phyloP scores from a whole-genome alignment of 2,888 invertebrate genomes.

The Drosophila diplacantha region DNA sequence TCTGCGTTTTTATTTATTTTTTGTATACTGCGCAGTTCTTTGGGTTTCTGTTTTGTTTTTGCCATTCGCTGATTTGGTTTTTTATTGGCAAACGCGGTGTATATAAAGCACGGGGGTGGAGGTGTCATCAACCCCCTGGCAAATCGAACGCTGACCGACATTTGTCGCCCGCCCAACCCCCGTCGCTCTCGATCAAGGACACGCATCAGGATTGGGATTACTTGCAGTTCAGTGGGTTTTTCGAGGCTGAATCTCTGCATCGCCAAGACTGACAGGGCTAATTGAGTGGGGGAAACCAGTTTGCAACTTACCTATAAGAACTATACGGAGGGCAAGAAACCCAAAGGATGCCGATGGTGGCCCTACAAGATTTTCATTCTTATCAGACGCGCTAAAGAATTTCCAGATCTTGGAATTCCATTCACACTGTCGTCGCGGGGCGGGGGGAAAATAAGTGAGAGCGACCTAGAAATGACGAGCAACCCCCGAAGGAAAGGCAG shows the following conservation, averaged over 20 bases:
- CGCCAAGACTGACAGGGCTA: slow-evolving; percentile 7
- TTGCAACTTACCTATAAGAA: slow-evolving; percentile 28
- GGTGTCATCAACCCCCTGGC: slow-evolving; percentile 41
- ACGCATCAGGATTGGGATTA: slow-evolving; percentile 12
- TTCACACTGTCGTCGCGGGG: slow-evolving; percentile 10
- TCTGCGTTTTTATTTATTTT: slow-evolving; percentile 22
- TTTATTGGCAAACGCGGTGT: slow-evolving; percentile 59
- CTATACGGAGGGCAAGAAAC: not conserved
- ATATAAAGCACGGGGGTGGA: slow-evolving; percentile 21
- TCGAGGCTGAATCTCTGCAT: slow-evolving; percentile 3
- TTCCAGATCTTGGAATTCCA: slow-evolving; percentile 25
- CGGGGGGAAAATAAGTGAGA: slow-evolving; percentile 13
- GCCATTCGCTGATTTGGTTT: slow-evolving; percentile 51
- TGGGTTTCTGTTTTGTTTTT: slow-evolving; percentile 57
- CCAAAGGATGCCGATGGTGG: slow-evolving; percentile 5
- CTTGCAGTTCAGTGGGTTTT: slow-evolving; percentile 20
- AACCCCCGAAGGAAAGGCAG: slow-evolving; percentile 15
- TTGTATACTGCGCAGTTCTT: slow-evolving; percentile 65
- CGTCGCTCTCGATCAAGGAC: slow-evolving; percentile 20
- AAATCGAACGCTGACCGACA: slow-evolving; percentile 45
- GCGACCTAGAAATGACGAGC: slow-evolving; percentile 32
- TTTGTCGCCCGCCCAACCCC: slow-evolving; percentile 22
- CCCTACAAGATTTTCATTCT: slow-evolving; percentile 25
- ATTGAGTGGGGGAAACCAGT: slow-evolving; percentile 30
- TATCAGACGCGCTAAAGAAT: slow-evolving; percentile 38